phyloP scores from a whole-genome alignment of 2,113 vertebrate genomes.

The Brevimyrus niger region DNA sequence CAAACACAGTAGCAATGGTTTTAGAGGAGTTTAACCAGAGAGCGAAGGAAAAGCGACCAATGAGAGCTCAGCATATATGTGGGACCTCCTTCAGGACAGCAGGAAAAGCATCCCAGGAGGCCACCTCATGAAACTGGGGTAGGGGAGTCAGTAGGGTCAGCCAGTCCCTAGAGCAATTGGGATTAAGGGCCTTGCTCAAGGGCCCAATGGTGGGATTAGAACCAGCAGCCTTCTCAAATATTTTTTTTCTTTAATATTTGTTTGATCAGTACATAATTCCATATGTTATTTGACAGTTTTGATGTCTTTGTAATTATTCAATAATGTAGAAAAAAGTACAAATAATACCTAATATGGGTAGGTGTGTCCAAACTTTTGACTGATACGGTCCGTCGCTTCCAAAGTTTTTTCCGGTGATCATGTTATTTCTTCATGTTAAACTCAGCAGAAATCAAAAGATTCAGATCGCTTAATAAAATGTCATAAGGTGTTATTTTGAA shows the following conservation, averaged over 20 bases:
- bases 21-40: neutral
- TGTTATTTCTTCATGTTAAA: neutral
- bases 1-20: neutral
- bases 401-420: neutral
- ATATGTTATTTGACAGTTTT: neutral
- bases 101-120: neutral
- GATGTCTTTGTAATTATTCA: neutral
- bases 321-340: neutral
- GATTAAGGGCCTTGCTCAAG: neutral
- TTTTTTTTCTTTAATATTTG: neutral
- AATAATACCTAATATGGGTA: neutral
- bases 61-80: neutral
- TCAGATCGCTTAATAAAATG: neutral
- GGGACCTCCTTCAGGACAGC: neutral
- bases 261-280: neutral
- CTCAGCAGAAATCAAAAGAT: neutral
- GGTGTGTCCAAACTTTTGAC: neutral
- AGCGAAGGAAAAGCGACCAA: neutral
- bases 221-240: neutral
- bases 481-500: neutral
- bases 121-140: neutral
- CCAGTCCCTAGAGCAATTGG: neutral
- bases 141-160: neutral
- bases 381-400: neutral
- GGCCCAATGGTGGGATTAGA: neutral